Percentiles rank a stretch among this genome's conserved stretches.
Evolutionary conservation across 2,113 vertebrate species (phyloP).

Genomic region (Crotophaga sulcirostris): DNA sequence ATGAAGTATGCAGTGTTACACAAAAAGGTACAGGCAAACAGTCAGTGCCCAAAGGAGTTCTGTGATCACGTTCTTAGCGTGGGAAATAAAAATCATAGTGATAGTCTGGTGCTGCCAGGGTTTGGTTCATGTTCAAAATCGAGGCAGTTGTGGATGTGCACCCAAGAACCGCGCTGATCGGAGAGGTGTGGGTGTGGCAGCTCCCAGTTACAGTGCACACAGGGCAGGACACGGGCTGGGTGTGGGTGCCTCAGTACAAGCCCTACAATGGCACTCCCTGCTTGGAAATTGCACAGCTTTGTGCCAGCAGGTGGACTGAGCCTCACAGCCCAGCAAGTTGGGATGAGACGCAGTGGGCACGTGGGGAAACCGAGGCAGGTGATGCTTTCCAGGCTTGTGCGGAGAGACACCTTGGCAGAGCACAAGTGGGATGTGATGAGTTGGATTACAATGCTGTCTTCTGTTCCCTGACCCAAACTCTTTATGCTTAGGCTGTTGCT

Average conservation of each 20-base stretch:
- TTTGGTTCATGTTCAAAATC: not conserved
- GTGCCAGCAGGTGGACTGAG: not conserved
- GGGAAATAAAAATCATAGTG: not conserved
- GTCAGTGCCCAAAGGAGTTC: not conserved
- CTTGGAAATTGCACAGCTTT: too few species aligned
- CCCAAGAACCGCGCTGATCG: not conserved
- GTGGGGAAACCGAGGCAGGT: not conserved
- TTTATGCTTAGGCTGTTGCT: not conserved
- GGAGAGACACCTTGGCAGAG: not conserved
- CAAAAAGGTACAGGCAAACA: not conserved
- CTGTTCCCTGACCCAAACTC: not conserved
- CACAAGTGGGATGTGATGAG: not conserved
- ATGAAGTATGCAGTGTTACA: not conserved
- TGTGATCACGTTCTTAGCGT: not conserved
- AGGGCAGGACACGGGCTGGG: not conserved
- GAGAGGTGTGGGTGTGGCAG: fast-evolving
- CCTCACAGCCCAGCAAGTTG: not conserved
- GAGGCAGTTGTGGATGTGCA: not conserved
- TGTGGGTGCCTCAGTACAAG: not conserved
- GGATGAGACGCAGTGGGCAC: fast-evolving
- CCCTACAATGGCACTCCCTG: not conserved
- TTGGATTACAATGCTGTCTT: too few species aligned
- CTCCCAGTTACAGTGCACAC: not conserved
- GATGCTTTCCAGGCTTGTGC: not conserved
- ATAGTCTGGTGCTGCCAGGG: not conserved